Conservation (phyloP, 2,888 invertebrate genomes). For the Meghimatium bilineatum region DNA sequence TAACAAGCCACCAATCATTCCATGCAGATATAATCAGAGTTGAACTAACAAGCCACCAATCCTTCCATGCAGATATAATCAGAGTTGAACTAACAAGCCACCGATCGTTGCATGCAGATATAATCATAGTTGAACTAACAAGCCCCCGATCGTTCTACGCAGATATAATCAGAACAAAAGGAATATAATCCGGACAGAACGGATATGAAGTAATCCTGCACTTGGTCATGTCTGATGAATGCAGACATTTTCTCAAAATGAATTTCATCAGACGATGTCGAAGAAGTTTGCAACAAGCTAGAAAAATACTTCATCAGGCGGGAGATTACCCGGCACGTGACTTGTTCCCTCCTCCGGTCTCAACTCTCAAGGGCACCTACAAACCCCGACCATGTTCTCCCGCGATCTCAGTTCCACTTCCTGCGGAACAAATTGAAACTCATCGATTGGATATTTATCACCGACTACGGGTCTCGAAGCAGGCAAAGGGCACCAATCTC, state of each 20-base stretch:
- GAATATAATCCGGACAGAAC: background rate
- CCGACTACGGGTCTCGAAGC: conserved; percentile 23
- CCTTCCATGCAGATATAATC: no score
- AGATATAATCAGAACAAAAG: background rate
- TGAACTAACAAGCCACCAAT: no score
- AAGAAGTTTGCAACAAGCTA: conserved; percentile 23
- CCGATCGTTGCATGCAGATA: no score
- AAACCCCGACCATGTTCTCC: conserved; percentile 20
- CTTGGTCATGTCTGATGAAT: background rate
- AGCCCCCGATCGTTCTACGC: no score
- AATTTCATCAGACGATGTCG: conserved; percentile 27
- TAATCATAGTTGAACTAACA: no score
- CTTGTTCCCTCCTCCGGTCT: conserved; percentile 6
- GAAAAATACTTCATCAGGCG: background rate
- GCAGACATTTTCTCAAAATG: conserved; percentile 10
- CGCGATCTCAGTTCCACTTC: conserved; percentile 28
- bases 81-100: no score
- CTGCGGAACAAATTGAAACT: conserved; percentile 50
- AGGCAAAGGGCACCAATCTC: conserved; percentile 43
- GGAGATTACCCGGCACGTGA: conserved; percentile 33
- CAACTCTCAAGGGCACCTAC: conserved; percentile 33
- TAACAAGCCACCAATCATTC: no score
- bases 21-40: no score
- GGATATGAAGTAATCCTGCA: background rate
- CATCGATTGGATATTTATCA: conserved; percentile 50